These are phyloP conservation scores for Eulithis prunata DNA, from an alignment of 2,888 invertebrate species.

Conservation along the genomic window DNA sequence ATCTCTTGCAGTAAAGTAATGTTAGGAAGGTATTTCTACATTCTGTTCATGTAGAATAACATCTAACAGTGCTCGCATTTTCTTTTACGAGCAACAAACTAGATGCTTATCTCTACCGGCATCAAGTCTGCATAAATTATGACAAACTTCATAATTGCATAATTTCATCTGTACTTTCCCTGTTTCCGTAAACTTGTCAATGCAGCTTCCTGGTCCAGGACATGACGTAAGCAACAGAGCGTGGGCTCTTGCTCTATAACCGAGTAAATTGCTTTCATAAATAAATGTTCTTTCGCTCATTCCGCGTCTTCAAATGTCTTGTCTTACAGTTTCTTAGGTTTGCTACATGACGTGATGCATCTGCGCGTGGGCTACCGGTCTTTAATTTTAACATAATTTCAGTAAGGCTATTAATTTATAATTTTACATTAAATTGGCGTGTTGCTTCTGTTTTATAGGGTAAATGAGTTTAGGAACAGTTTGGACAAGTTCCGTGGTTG, in stretches of 20 bases:
- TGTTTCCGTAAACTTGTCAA: conserved; percentile 22
- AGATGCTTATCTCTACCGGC: conserved; percentile 12
- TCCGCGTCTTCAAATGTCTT: conserved; percentile 15
- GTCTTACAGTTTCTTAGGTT: conserved; percentile 8
- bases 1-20: neutral
- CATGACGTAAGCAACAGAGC: conserved; percentile 18
- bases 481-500: conserved; percentile 17
- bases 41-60: neutral
- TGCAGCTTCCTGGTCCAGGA: conserved; percentile 8
- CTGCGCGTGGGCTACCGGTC: conserved; percentile 24
- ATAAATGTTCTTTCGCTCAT: conserved; percentile 11
- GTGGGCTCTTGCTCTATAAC: conserved; percentile 26
- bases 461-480: conserved; percentile 5
- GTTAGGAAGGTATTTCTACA: too few relatives aligned
- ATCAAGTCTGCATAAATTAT: conserved; percentile 10
- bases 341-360: conserved; percentile 19
- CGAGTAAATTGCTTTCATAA: neutral
- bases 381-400: conserved; percentile 18
- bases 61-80: neutral
- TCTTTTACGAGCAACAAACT: conserved; percentile 2
- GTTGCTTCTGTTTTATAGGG: conserved; percentile 14
- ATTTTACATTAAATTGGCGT: conserved; percentile 8
- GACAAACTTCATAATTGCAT: conserved; percentile 18
- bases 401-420: conserved; percentile 16
- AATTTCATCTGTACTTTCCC: conserved; percentile 23